Evolutionary conservation across 1,140 invertebrate species (phyloP), one percentile per base, ranked within the genome.

Genomic region (Nymphalis io): DNA sequence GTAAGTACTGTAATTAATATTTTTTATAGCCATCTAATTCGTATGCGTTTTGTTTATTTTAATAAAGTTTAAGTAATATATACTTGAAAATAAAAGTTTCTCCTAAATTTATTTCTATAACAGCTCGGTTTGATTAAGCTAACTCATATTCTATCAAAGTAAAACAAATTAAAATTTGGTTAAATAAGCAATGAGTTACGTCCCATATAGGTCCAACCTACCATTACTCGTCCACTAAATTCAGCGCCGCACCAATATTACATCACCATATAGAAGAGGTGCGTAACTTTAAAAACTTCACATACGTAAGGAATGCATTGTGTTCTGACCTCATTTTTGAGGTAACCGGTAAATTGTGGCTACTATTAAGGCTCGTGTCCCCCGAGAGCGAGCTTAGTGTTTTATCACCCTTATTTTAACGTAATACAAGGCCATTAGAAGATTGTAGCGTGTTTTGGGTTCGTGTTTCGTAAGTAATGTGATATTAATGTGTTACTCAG

Each of bases 401-500:
- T 71, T 69, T 72, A 75, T 75, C 73, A 75, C 70, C 72, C 66
- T 72, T 72, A 68, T 75, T 75, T 69, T 60, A 53, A 66, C 67
- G 59, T 69, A 66, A 69, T 74, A 68, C 40, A 38, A 42, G 40
- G 39, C 70, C 73, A 75, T 75, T 75, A 75, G 70, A 53, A 63
- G 67, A 72, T 75, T 72, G 68, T 71, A 65, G 57, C 61, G 68
- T 60, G 61, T 70, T 68, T 60, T 33, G 40, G 57, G 65, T 23
- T 20, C 15, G 62, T 65, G 33, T 27, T 42, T 21, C 61, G 68
- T 65, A 53, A 64, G 51, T 62, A 59, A 70, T 62, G 68, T 16
- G 53, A 55, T 55, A 55, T 55, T 55, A 55, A 55, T 55, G 48
- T 23, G 51, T 55, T 55, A 55, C 20, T 27, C 51, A 2, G 11